phyloP scores from a whole-genome alignment of 2,888 invertebrate genomes.

The Allolobophora icterica region DNA sequence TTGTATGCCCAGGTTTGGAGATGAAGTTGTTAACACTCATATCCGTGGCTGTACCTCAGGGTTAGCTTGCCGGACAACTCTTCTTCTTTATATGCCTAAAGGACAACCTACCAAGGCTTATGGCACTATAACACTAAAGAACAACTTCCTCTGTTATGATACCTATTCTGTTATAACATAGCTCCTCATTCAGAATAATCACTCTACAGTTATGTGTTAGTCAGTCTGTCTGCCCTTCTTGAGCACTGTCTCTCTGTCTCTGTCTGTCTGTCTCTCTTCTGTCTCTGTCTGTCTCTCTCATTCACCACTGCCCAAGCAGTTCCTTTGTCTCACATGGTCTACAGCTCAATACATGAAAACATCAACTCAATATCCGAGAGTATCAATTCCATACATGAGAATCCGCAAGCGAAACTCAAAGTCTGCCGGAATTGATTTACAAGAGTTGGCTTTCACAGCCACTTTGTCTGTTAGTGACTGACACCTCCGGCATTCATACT shows the following conservation, averaged over 20 bases:
- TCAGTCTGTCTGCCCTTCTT: constrained; percentile 2
- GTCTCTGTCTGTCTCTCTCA: not conserved
- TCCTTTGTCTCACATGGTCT: not conserved
- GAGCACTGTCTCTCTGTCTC: too few relatives aligned
- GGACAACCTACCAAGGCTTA: too few relatives aligned
- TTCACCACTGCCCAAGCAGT: not conserved
- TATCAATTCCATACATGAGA: not conserved
- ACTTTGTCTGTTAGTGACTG: not conserved
- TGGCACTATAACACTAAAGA: not conserved
- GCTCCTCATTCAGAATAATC: not conserved
- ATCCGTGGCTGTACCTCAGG: too few relatives aligned
- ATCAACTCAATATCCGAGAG: not conserved
- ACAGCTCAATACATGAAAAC: not conserved
- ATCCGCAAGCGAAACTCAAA: not conserved
- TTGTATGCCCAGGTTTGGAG: too few relatives aligned
- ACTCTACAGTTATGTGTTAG: not conserved
- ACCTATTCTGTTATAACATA: not conserved
- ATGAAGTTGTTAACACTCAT: too few relatives aligned
- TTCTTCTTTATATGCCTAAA: too few relatives aligned
- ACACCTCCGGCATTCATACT: not conserved
- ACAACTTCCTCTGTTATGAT: not conserved
- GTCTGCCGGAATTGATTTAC: not conserved
- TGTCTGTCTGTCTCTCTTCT: too few relatives aligned
- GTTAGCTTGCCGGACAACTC: too few relatives aligned
- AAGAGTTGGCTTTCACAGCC: not conserved